Conservation (phyloP, 2,888 invertebrate genomes). For the Tanytarsus gracilentus region DNA sequence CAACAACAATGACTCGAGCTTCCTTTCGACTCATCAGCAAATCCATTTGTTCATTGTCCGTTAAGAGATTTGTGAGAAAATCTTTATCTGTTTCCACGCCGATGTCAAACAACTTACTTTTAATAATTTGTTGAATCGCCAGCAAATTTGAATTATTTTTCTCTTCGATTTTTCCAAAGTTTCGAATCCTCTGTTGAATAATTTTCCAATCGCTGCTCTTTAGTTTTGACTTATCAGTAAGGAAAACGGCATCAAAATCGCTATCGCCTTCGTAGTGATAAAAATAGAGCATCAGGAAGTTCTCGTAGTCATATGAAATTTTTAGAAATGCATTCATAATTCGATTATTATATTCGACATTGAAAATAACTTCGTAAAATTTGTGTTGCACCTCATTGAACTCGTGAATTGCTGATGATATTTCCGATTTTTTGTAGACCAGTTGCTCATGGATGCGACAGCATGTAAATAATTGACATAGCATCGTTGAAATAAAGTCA, state of each 20-base stretch:
- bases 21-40: not conserved
- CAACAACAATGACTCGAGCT: not conserved
- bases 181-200: constrained; percentile 21
- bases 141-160: constrained; percentile 14
- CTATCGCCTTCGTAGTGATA: constrained; percentile 5
- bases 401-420: not conserved
- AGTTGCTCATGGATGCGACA: constrained; percentile 19
- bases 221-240: not conserved
- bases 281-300: constrained; percentile 17
- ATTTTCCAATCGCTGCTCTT: constrained; percentile 25
- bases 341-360: constrained; percentile 21
- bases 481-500: constrained; percentile 10
- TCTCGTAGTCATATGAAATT: constrained; percentile 13
- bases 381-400: constrained; percentile 3
- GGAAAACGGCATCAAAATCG: constrained; percentile 3
- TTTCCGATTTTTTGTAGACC: constrained; percentile 1
- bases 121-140: not conserved
- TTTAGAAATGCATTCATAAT: constrained; percentile 16
- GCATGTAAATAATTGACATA: not conserved
- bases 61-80: not conserved
- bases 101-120: not conserved
- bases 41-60: not conserved
- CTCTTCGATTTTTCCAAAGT: constrained; percentile 18
- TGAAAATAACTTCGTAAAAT: constrained; percentile 15
- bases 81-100: not conserved